phyloP scores from a whole-genome alignment of 1,140 invertebrate genomes.

The Caenorhabditis inopinata region DNA sequence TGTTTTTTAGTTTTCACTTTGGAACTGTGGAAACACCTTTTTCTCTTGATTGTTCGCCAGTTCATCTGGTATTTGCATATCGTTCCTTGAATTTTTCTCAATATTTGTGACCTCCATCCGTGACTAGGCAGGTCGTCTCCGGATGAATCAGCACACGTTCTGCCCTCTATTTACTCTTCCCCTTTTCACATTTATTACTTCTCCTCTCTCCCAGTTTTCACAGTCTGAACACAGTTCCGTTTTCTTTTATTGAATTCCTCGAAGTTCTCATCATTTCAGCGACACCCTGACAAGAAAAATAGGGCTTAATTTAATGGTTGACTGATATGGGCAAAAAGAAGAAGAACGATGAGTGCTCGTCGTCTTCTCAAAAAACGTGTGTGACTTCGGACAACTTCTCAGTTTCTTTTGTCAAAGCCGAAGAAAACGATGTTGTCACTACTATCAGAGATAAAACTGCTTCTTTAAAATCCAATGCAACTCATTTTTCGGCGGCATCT shows the following conservation, averaged over 20 bases:
- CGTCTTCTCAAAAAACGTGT: background rate
- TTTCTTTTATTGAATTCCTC: too few relatives aligned
- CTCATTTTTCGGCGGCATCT: constrained; percentile 9
- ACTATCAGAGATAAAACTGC: background rate
- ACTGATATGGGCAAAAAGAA: constrained; percentile 23
- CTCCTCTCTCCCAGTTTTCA: background rate
- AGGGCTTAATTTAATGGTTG: constrained; percentile 28
- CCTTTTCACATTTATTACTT: background rate
- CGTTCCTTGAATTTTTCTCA: too few relatives aligned
- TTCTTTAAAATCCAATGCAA: background rate
- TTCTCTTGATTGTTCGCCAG: too few relatives aligned
- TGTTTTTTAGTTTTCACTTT: too few relatives aligned
- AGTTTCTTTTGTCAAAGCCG: background rate
- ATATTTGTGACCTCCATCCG: too few relatives aligned
- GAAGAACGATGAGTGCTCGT: background rate
- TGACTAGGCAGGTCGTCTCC: background rate
- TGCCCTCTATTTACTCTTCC: background rate
- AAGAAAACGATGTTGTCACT: background rate
- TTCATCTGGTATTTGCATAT: too few relatives aligned
- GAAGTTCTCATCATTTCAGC: too few relatives aligned
- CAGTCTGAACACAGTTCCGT: too few relatives aligned
- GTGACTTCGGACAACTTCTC: background rate
- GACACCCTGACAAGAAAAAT: too few relatives aligned
- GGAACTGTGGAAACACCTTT: too few relatives aligned
- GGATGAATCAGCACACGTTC: background rate